These are phyloP conservation scores for Sebastes goodei DNA, from an alignment of 2,797 vertebrate species.

Conservation along the genomic window DNA sequence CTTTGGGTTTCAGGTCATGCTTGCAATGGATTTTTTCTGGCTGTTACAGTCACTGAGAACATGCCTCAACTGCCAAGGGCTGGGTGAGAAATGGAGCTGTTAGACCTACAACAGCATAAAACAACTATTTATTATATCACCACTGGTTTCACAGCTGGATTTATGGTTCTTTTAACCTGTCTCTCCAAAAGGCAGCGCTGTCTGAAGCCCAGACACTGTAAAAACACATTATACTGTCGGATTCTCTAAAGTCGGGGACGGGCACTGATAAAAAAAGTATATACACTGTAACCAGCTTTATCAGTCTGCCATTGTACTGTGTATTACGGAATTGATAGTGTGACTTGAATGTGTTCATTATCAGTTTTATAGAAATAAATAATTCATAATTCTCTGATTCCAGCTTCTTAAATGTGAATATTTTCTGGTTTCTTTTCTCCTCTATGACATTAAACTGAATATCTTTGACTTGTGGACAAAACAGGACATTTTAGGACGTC, in stretches of 20 bases:
- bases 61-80: conserved; percentile 56
- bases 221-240: conserved; percentile 32
- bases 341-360: neutral
- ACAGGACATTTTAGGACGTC: too few relatives aligned
- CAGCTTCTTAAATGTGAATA: too few relatives aligned
- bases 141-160: conserved; percentile 59
- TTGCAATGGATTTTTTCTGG: conserved; percentile 62
- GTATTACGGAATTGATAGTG: neutral
- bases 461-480: too few relatives aligned
- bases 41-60: conserved; percentile 62
- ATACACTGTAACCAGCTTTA: neutral
- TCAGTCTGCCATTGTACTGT: neutral
- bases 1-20: conserved; percentile 69
- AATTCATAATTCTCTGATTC: too few relatives aligned
- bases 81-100: conserved; percentile 66
- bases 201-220: conserved; percentile 45
- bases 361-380: neutral
- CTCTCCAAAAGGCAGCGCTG: conserved; percentile 44
- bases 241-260: neutral
- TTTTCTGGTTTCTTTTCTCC: too few relatives aligned
- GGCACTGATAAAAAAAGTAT: conserved; percentile 1
- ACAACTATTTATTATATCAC: conserved; percentile 72
- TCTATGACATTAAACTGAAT: too few relatives aligned
- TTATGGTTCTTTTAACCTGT: conserved; percentile 71
- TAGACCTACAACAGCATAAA: conserved; percentile 69